Percentiles rank a stretch among this genome's conserved stretches.
Evolutionary conservation across 2,797 vertebrate species (phyloP).

Genomic region (Danionella dracula): DNA sequence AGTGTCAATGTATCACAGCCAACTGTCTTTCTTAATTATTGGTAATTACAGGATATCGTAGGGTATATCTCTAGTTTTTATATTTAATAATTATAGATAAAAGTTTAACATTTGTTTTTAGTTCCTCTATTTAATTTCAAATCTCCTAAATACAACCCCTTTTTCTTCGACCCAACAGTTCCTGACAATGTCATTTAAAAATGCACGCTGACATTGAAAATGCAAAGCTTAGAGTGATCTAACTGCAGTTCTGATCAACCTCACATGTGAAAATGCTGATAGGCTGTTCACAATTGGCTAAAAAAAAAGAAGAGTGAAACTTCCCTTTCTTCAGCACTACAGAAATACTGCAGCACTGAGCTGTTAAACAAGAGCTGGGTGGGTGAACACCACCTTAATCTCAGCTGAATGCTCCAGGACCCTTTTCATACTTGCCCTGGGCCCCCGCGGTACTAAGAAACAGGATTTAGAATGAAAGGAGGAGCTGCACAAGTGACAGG

Average conservation of each 20-base stretch:
- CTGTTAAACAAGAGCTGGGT: background rate
- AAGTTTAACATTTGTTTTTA: too few relatives aligned
- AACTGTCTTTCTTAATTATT: constrained; percentile 19
- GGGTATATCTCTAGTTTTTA: too few relatives aligned
- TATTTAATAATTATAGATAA: too few relatives aligned
- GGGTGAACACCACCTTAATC: constrained; percentile 8
- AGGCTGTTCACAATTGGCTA: background rate
- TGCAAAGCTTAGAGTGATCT: background rate
- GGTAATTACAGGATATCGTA: too few relatives aligned
- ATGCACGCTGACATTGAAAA: background rate
- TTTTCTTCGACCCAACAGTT: background rate
- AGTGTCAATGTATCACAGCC: constrained; percentile 9
- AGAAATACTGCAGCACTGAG: constrained; percentile 19
- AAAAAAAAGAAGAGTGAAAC: background rate
- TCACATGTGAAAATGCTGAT: constrained; percentile 26
- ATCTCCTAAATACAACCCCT: background rate
- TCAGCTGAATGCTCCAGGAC: background rate
- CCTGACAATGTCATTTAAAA: background rate
- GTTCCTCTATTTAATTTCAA: too few relatives aligned
- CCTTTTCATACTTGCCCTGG: constrained; percentile 3
- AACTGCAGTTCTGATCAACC: constrained; percentile 4
- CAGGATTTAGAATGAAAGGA: background rate
- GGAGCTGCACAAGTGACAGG: background rate
- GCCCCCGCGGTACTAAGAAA: background rate
- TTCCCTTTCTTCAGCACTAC: constrained; percentile 1